Evolutionary conservation across 2,888 invertebrate species (phyloP).

Genomic region (Philhelius pedissequus): DNA sequence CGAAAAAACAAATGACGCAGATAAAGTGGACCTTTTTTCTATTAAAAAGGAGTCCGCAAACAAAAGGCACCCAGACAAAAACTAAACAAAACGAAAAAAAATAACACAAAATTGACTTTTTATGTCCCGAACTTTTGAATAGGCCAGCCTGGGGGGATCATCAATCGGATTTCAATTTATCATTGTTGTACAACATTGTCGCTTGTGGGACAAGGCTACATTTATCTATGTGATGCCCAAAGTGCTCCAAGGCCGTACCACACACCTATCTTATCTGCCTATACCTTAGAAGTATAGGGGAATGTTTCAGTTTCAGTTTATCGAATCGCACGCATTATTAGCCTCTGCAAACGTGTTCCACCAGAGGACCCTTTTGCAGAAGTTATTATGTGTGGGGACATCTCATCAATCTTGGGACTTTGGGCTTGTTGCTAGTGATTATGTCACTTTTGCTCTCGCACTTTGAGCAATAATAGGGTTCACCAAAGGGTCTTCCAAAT

Average conservation of each 20-base stretch:
- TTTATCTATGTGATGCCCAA: constrained; percentile 8
- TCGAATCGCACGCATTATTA: constrained; percentile 50
- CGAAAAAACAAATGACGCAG: constrained; percentile 50
- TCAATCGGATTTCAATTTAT: constrained; percentile 68
- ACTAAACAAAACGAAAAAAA: neutral
- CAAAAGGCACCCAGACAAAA: constrained; percentile 28
- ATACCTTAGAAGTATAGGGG: neutral
- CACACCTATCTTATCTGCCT: neutral
- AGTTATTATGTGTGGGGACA: constrained; percentile 1
- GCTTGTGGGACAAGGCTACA: constrained; percentile 54
- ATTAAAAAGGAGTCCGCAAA: constrained; percentile 38
- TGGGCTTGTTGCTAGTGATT: constrained; percentile 11
- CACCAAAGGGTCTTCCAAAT: neutral
- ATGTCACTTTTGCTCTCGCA: neutral
- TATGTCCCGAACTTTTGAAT: constrained; percentile 57
- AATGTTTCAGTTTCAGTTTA: constrained; percentile 36
- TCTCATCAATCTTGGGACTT: constrained; percentile 39
- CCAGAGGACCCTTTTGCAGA: constrained; percentile 10
- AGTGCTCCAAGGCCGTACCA: neutral
- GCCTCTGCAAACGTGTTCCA: constrained; percentile 26
- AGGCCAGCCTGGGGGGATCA: constrained; percentile 42
- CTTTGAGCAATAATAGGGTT: constrained; percentile 12
- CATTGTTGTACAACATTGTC: constrained; percentile 22
- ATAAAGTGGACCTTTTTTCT: constrained; percentile 56
- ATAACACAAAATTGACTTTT: constrained; percentile 47